These are phyloP conservation scores for Nephrotoma appendiculata DNA, from an alignment of 2,888 invertebrate genomes.

Conservation along the genomic window DNA sequence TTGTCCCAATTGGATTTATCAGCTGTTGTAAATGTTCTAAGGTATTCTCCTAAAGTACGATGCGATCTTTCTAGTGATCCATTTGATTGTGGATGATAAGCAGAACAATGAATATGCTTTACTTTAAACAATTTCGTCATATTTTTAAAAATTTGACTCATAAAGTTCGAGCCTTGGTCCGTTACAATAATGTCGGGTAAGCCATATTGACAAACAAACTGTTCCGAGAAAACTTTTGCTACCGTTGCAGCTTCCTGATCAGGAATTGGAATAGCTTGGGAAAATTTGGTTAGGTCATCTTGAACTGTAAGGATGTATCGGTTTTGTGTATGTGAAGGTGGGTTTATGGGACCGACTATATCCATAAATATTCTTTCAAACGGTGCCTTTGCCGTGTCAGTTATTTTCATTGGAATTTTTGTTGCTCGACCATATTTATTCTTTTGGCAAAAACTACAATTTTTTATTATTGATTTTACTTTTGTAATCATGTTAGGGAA, in stretches of 20 bases:
- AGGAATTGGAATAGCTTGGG: no score
- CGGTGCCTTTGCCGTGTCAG: slow-evolving; percentile 16
- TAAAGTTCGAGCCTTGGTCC: no score
- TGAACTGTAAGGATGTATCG: slow-evolving; percentile 23
- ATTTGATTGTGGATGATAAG: slow-evolving; percentile 20
- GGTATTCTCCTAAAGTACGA: slow-evolving; percentile 18
- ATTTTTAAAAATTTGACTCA: no score
- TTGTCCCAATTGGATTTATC: slow-evolving; percentile 21
- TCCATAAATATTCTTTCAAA: slow-evolving; percentile 20
- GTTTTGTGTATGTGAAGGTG: slow-evolving; percentile 18
- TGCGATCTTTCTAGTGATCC: slow-evolving; percentile 21
- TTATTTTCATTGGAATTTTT: slow-evolving; percentile 20
- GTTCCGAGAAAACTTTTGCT: no score
- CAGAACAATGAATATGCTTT: slow-evolving; percentile 11
- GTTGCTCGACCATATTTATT: slow-evolving; percentile 18
- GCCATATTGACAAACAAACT: no score
- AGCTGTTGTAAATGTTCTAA: slow-evolving; percentile 18
- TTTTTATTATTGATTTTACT: slow-evolving; percentile 12
- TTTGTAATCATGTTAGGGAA: slow-evolving; percentile 16
- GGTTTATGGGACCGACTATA: slow-evolving; percentile 21
- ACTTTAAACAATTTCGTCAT: slow-evolving; percentile 5
- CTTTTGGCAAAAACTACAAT: slow-evolving; percentile 20
- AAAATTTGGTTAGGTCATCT: slow-evolving; percentile 23
- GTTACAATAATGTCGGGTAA: no score
- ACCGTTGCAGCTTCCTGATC: no score